Evolutionary conservation across 1,140 invertebrate species (phyloP), one percentile per base, ranked within the genome.

Genomic region (Calephelis nemesis): DNA sequence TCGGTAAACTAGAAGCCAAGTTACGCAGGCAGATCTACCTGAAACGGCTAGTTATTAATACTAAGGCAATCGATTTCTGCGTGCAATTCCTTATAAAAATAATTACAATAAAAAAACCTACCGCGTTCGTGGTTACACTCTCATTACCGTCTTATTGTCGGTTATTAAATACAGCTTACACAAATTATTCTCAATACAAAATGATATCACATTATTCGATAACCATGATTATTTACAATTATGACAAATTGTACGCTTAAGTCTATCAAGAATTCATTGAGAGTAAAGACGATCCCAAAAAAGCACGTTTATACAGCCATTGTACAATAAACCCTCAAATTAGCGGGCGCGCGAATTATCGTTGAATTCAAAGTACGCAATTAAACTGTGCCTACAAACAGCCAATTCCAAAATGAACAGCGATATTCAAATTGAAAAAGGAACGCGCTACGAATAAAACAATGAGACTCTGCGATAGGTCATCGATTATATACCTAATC

Each of bases 341-440:
- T 90, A 89, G 85, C 81, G 84, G 81, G 70, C 84, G 79, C 79
- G 84, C 74, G 87, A 88, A 89, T 91, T 88, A 88, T 63, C 81
- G 74, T 77, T 91, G 89, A 91, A 90, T 91, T 83, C 76, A 91
- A 91, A 91, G 78, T 90, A 82, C 85, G 86, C 78, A 85, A 91
- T 89, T 91, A 88, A 50, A 84, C 78, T 78, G 76, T 78, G 77
- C 83, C 83, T 83, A 88, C 84, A 86, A 79, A 88, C 84, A 87
- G 83, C 81, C 84, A 83, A 87, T 88, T 84, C 83, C 83, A 87
- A 88, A 89, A 89, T 87, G 84, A 90, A 89, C 84, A 86, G 78
- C 83, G 81, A 83, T 88, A 87, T 88, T 91, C 83, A 88, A 91
- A 91, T 91, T 91, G 83, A 87, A 88, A 89, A 87, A 83, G 84